phyloP scores from a whole-genome alignment of 1,140 invertebrate species.

The Formica exsecta region DNA sequence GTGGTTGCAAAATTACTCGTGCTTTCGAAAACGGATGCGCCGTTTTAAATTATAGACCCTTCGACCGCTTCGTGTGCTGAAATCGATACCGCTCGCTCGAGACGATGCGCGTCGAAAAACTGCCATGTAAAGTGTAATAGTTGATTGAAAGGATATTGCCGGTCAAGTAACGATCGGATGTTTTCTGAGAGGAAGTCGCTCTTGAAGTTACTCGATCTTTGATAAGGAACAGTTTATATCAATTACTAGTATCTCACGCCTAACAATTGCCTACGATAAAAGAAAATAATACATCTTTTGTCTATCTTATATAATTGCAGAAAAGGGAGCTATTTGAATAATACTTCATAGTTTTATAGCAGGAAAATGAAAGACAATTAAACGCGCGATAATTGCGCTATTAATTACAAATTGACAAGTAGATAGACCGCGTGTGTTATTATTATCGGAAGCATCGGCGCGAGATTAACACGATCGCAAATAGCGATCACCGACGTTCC shows the following conservation, averaged over 20 bases:
- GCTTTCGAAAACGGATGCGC: slow-evolving; percentile 40
- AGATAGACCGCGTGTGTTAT: not conserved
- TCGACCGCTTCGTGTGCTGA: not conserved
- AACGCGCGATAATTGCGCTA: slow-evolving; percentile 24
- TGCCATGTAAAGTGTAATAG: slow-evolving; percentile 6
- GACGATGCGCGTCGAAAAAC: slow-evolving; percentile 2
- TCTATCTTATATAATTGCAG: not conserved
- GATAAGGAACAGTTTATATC: not conserved
- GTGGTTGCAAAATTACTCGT: slow-evolving; percentile 56
- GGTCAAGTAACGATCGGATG: not conserved
- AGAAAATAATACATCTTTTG: not conserved
- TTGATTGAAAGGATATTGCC: slow-evolving; percentile 31
- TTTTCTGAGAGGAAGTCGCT: not conserved
- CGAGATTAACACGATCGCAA: slow-evolving; percentile 53
- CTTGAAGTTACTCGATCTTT: not conserved
- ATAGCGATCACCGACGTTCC: slow-evolving; percentile 45
- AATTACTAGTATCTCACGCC: not conserved
- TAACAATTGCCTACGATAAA: not conserved
- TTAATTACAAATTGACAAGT: slow-evolving; percentile 19
- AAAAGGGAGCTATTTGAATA: not conserved
- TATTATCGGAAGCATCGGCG: slow-evolving; percentile 46
- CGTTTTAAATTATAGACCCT: slow-evolving; percentile 24
- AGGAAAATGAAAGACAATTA: slow-evolving; percentile 1
- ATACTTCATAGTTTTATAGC: no score
- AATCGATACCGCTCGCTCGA: not conserved